Percentiles rank a stretch among this genome's conserved stretches.
These are phyloP conservation scores for Nyctalus aviator DNA, from an alignment of 2,797 vertebrate species.

Conservation along the genomic window DNA sequence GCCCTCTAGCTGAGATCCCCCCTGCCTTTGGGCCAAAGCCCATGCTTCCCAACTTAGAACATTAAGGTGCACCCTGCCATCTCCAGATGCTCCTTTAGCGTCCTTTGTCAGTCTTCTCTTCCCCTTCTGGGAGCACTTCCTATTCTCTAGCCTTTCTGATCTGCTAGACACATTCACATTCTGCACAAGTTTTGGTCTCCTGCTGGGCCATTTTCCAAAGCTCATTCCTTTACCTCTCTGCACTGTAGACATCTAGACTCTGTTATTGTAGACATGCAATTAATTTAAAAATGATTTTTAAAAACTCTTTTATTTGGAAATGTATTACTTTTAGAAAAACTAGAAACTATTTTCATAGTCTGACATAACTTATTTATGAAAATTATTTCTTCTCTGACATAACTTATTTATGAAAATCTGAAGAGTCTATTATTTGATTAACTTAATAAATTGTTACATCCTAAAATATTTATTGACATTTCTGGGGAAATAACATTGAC, in stretches of 20 bases:
- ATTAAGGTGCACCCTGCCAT: background rate
- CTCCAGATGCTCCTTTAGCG: background rate
- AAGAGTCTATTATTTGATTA: constrained; percentile 52
- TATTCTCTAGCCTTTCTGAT: background rate
- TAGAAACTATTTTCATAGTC: constrained; percentile 41
- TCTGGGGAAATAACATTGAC: constrained; percentile 7
- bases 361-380: constrained; percentile 9
- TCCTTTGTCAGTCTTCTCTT: background rate
- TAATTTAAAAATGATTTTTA: background rate
- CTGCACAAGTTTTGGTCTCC: background rate
- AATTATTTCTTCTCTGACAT: constrained; percentile 52
- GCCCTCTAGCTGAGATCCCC: background rate
- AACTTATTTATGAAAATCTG: constrained; percentile 28
- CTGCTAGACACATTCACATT: background rate
- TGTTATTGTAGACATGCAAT: background rate
- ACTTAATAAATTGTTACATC: constrained; percentile 62
- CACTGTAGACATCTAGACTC: no score
- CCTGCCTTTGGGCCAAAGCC: background rate
- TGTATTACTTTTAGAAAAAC: constrained; percentile 47
- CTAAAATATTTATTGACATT: constrained; percentile 60
- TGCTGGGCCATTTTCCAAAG: background rate
- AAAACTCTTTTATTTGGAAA: constrained; percentile 21
- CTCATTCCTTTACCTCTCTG: background rate
- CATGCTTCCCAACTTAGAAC: background rate
- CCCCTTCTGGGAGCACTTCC: background rate